phyloP scores from a whole-genome alignment of 2,888 invertebrate species.

The Chymomyza amoena region DNA sequence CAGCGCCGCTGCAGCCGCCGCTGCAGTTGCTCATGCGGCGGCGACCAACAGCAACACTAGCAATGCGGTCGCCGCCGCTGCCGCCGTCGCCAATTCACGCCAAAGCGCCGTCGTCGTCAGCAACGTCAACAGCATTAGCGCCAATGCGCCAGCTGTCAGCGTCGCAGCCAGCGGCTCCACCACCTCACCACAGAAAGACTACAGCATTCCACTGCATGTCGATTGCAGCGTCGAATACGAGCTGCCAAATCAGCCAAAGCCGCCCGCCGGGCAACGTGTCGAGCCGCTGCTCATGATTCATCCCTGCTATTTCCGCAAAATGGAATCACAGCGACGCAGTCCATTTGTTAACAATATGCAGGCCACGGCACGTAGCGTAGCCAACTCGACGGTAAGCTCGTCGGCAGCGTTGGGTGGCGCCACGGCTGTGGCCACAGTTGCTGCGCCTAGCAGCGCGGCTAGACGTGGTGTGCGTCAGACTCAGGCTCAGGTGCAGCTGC shows the following conservation, averaged over 20 bases:
- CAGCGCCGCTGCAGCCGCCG: slow-evolving; percentile 37
- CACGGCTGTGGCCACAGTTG: slow-evolving; percentile 76
- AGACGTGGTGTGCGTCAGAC: slow-evolving; percentile 53
- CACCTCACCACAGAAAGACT: slow-evolving; percentile 85
- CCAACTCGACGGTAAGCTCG: slow-evolving; percentile 74
- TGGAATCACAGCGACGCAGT: slow-evolving; percentile 89
- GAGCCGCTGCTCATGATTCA: slow-evolving; percentile 94
- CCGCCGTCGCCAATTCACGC: slow-evolving; percentile 1
- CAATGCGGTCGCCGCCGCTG: slow-evolving; percentile 18
- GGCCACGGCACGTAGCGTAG: slow-evolving; percentile 79
- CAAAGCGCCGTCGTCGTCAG: slow-evolving; percentile 22
- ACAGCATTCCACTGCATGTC: slow-evolving; percentile 91
- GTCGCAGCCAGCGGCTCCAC: slow-evolving; percentile 28
- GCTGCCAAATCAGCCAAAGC: slow-evolving; percentile 92
- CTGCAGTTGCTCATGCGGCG: slow-evolving; percentile 35
- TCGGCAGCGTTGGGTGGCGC: slow-evolving; percentile 45
- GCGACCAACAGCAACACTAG: slow-evolving; percentile 41
- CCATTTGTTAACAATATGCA: slow-evolving; percentile 92
- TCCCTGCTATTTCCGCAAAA: slow-evolving; percentile 92
- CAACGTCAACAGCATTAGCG: slow-evolving; percentile 58
- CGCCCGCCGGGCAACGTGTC: slow-evolving; percentile 89
- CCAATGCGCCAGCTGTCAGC: slow-evolving; percentile 43
- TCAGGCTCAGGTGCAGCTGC: slow-evolving; percentile 50
- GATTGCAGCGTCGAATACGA: slow-evolving; percentile 96
- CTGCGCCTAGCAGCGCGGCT: slow-evolving; percentile 54